Percentiles rank a stretch among this genome's conserved stretches.
Conservation (phyloP, 2,797 vertebrate species). For the Melanitta fusca region DNA sequence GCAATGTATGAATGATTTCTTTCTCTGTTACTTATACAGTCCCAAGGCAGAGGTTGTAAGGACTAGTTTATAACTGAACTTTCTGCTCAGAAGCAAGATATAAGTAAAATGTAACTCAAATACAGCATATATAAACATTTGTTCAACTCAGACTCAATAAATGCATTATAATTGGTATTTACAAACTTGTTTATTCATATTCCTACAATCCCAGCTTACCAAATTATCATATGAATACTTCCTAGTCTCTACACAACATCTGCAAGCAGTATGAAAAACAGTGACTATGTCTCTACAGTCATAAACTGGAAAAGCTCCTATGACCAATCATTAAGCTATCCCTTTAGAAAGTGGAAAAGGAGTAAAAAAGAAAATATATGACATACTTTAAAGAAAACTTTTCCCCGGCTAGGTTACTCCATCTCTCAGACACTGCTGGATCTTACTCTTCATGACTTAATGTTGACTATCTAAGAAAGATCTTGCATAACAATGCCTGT, state of each 20-base stretch:
- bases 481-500: neutral
- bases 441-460: neutral
- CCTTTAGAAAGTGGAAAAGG: neutral
- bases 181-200: slow-evolving; percentile 30
- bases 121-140: slow-evolving; percentile 8
- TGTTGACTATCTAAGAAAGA: neutral
- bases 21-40: neutral
- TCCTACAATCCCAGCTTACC: slow-evolving; percentile 1
- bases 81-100: neutral
- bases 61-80: neutral
- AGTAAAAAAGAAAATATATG: neutral
- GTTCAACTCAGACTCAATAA: neutral
- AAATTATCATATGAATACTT: slow-evolving; percentile 41
- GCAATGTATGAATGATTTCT: neutral
- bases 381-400: neutral
- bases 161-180: slow-evolving; percentile 45
- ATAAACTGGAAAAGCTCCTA: neutral
- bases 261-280: slow-evolving; percentile 6
- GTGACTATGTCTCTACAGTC: neutral
- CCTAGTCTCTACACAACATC: slow-evolving; percentile 5
- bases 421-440: neutral
- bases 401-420: neutral
- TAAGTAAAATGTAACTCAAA: neutral
- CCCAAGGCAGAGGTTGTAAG: neutral
- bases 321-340: neutral